Conservation (phyloP, 1,140 invertebrate species). For the Drosophila jambulina region DNA sequence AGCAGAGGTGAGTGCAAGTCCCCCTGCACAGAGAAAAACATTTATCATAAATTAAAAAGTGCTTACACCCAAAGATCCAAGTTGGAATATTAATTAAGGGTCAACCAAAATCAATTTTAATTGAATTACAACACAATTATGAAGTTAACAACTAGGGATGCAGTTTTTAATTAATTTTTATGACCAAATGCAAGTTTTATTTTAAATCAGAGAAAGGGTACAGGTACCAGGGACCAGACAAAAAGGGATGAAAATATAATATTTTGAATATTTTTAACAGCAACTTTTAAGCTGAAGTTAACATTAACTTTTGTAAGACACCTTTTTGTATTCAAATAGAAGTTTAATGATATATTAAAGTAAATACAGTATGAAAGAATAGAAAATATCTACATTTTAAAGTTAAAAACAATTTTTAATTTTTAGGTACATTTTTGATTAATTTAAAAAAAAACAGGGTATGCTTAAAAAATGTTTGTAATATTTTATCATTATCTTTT, state of each 20-base stretch:
- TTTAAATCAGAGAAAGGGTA: background rate
- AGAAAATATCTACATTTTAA: too few species aligned
- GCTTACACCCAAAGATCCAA: background rate
- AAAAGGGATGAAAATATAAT: background rate
- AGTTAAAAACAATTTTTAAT: too few species aligned
- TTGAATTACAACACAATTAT: background rate
- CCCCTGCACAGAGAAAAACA: slow-evolving; percentile 16
- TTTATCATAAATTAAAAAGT: slow-evolving; percentile 20
- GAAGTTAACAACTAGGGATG: background rate
- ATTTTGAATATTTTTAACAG: background rate
- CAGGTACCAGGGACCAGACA: too few species aligned
- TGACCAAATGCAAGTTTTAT: background rate
- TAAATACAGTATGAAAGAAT: too few species aligned
- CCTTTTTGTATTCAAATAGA: too few species aligned
- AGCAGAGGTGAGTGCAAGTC: background rate
- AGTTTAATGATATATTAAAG: too few species aligned
- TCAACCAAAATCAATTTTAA: background rate
- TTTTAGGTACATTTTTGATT: too few species aligned
- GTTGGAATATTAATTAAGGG: background rate
- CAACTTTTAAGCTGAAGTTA: too few species aligned
- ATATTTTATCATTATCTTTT: too few species aligned
- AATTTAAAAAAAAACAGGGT: too few species aligned
- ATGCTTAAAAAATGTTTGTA: too few species aligned
- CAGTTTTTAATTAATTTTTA: slow-evolving; percentile 1
- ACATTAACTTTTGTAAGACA: too few species aligned